Evolutionary conservation across 2,113 vertebrate species (phyloP), one percentile per base, ranked within the genome.

Genomic region (Heliornis fulica): DNA sequence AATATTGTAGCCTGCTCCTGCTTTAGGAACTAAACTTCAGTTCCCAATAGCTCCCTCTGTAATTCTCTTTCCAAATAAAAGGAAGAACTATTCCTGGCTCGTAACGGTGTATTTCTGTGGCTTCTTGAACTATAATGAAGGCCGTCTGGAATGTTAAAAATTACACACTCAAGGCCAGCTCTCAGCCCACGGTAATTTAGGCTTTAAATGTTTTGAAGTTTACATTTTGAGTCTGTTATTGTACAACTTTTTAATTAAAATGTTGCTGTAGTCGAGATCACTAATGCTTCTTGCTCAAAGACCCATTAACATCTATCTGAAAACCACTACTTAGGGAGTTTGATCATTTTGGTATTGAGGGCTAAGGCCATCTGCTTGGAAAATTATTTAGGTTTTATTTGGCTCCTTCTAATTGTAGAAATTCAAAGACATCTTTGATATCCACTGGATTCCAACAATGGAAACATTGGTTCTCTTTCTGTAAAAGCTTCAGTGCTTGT

Each of bases 1-100:
- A 98, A 98, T 98, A 98, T 96, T 96, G 96, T 80, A 94, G 95
- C 93, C 95, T 65, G 83, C 96, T 96, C 91, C 90, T 97, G 90
- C 96, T 97, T 97, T 96, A 96, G 81, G 96, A 97, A 63, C 97
- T 97, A 69, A 95, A 96, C 94, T 96, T 48, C 89, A 43, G 72
- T 94, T 98, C 97, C 95, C 97, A 98, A 98, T 93, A 71, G 87
- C 89, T 95, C 31, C 96, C 97, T 98, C 97, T 98, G 95, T 98
- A 98, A 98, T 98, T 98, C 98, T 98, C 97, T 96, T 97, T 98
- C 97, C 97, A 98, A 98, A 98, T 98, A 98, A 99, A 98, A 98
- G 97, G 97, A 98, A 97, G 93, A 97, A 97, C 98, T 98, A 98
- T 98, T 98, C 97, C 98, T 98, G 98, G 98, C 98, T 95, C 90